phyloP scores from a whole-genome alignment of 2,888 invertebrate genomes.

The Polydrusus cervinus region DNA sequence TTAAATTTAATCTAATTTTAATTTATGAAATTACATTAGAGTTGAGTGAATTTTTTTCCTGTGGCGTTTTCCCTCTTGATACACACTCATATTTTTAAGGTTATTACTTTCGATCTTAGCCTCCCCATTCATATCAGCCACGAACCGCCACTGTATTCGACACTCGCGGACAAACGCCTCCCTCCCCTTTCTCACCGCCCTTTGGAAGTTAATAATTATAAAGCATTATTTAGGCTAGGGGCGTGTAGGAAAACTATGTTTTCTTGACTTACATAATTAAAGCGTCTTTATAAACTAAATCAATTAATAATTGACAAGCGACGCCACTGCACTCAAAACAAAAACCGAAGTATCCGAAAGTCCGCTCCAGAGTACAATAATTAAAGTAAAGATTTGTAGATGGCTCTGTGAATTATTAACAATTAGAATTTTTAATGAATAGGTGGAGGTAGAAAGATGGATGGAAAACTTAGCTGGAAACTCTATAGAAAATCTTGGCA shows the following conservation, averaged over 20 bases:
- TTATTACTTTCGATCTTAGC: no score
- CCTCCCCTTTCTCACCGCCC: no score
- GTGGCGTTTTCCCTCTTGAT: no score
- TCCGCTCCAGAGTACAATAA: constrained; percentile 41
- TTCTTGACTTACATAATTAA: constrained; percentile 1
- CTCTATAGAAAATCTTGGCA: constrained; percentile 33
- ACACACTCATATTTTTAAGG: no score
- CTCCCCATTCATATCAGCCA: no score
- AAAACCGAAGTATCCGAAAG: constrained; percentile 23
- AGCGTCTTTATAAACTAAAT: constrained; percentile 7
- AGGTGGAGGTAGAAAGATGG: constrained; percentile 34
- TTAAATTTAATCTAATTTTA: no score
- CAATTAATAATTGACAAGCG: constrained; percentile 33
- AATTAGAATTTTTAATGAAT: constrained; percentile 50
- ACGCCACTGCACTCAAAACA: constrained; percentile 21
- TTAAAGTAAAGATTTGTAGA: constrained; percentile 54
- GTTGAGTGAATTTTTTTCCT: no score
- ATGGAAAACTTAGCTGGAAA: constrained; percentile 29
- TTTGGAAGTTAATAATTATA: no score
- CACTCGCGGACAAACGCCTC: no score
- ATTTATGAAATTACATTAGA: no score
- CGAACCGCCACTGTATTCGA: no score
- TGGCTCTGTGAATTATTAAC: constrained; percentile 50
- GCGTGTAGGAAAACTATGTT: background rate
- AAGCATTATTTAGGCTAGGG: background rate